Evolutionary conservation across 2,797 vertebrate species (phyloP).

Genomic region (Kryptopterus vitreolus): DNA sequence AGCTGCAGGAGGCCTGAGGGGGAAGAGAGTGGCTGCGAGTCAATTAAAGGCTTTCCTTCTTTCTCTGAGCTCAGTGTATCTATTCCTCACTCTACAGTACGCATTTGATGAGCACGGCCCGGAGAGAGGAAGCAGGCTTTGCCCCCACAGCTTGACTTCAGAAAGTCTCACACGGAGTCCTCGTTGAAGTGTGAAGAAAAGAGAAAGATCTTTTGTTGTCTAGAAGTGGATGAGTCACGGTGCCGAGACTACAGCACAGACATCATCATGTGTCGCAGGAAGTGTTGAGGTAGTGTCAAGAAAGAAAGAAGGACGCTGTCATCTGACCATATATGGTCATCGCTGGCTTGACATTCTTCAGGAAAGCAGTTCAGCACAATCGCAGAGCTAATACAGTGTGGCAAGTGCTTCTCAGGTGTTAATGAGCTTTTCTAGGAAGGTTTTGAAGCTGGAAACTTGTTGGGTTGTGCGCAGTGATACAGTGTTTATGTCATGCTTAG

Average conservation of each 20-base stretch:
- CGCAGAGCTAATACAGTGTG: not conserved
- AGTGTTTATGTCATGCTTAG: conserved; percentile 56
- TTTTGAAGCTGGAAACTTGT: conserved; percentile 1
- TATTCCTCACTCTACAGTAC: conserved; percentile 68
- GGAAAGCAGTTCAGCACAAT: not conserved
- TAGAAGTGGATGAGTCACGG: conserved; percentile 50
- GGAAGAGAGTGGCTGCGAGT: conserved; percentile 63
- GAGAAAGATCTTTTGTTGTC: conserved; percentile 54
- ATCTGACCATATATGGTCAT: not conserved
- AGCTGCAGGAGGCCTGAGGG: conserved; percentile 67
- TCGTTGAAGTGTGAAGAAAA: conserved; percentile 31
- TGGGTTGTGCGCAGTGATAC: conserved; percentile 20
- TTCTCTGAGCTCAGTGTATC: conserved; percentile 73
- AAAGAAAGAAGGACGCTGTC: conserved; percentile 30
- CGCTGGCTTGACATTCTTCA: not conserved
- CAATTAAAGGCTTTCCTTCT: conserved; percentile 73
- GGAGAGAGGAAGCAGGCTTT: conserved; percentile 73
- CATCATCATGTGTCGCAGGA: conserved; percentile 27
- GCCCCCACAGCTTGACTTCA: conserved; percentile 67
- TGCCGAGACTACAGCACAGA: conserved; percentile 44
- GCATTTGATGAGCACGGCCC: conserved; percentile 76
- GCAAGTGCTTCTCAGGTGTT: conserved; percentile 9
- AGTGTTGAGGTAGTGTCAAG: conserved; percentile 20
- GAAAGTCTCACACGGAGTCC: conserved; percentile 39
- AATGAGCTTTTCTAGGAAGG: not conserved